Evolutionary conservation across 2,888 invertebrate species (phyloP).

Genomic region (Acanthosepion esculentum): DNA sequence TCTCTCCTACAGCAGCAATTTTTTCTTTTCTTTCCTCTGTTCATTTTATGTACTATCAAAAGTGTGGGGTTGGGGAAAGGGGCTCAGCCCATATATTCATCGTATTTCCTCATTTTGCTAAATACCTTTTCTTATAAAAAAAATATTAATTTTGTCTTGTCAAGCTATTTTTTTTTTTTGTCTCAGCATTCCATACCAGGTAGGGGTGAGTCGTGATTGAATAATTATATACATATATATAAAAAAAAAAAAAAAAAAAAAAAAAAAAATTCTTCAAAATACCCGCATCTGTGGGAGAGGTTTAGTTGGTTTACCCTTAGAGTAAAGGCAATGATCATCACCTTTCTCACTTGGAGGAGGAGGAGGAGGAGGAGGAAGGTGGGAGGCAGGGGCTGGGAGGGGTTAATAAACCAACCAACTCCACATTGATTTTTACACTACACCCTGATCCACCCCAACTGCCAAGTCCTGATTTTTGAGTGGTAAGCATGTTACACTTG

Average conservation of each 20-base stretch:
- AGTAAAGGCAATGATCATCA: slow-evolving; percentile 39
- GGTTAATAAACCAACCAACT: not conserved
- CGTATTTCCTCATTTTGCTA: not conserved
- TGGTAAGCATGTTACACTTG: not conserved
- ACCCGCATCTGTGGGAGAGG: slow-evolving; percentile 49
- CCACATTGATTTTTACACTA: not conserved
- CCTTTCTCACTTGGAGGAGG: not conserved
- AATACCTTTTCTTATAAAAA: not conserved
- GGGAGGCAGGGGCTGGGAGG: not conserved
- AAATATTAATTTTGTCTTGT: not conserved
- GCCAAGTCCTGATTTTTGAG: not conserved
- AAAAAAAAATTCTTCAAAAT: slow-evolving; percentile 39
- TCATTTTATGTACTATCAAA: not conserved
- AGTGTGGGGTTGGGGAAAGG: not conserved
- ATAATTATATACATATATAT: not conserved
- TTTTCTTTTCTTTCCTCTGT: slow-evolving; percentile 11
- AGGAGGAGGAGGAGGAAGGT: not conserved
- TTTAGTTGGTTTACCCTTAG: slow-evolving; percentile 44
- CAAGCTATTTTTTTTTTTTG: not conserved
- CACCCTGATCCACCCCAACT: not conserved
- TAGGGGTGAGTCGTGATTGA: not conserved
- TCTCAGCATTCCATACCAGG: slow-evolving; percentile 34
- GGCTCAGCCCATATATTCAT: not conserved
- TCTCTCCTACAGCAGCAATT: not conserved
- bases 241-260: not conserved